Base-by-base conservation (phyloP, 2,888 invertebrate genomes). In the Cyclophora albipunctata region DNA sequence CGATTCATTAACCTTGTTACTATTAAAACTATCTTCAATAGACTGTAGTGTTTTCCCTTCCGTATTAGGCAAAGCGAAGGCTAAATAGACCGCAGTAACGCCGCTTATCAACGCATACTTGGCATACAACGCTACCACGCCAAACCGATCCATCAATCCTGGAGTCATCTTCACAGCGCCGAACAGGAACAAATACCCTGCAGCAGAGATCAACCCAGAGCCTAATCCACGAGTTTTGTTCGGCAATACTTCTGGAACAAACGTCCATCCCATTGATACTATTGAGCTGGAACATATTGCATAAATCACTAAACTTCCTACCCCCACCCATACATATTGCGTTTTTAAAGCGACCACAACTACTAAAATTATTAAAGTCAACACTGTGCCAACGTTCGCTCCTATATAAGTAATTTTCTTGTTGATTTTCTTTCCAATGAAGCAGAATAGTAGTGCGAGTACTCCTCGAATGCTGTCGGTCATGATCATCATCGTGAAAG, bases 1-100 rank as follows among this genome's bases (percentile, higher is more conserved):
- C 1, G 20, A 20, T 20, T 20, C 20, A 20, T 20, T 20, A 20
- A 20, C 20, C 20, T 37, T 37, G 3, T 42, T 52, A 45, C 49
- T 43, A 44, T 49, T 40, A 48, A 53, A 54, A 20, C 91, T 65
- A 90, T 83, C 50, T 53, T 58, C 55, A 4, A 53, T 55, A 3
- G 50, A 45, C 37, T 58, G 55, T n/a, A 66, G 94, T 91, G 82
- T 95, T 93, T 73, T 94, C 91, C 59, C 90, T 50, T 63, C 60
- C 0, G 73, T 73, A 45, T 73, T 67, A 4, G 73, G 72, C 42
- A 74, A 53, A 37, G 37, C 5, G 5, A 37, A 37, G 4, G 37
- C 2, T 5, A 37, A 37, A 37, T 37, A 37, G 5, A 37, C 5
- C 4, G 5, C 5, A 5, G 37, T 37, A 37, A 37, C 5, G 5